Evolutionary conservation across 1,140 invertebrate species (phyloP).

Genomic region (Chelonus insularis): DNA sequence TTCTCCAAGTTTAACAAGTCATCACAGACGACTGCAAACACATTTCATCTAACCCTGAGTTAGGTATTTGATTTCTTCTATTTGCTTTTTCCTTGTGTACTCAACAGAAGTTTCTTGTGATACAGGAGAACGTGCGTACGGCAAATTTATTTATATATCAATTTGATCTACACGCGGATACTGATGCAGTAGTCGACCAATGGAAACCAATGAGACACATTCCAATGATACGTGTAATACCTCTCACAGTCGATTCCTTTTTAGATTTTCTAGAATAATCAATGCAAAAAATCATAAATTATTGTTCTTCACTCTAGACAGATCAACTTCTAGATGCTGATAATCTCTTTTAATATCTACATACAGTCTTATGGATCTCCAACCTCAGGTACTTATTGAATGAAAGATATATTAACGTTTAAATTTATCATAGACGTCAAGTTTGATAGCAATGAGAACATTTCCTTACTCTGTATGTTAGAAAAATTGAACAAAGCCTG

Average conservation of each 20-base stretch:
- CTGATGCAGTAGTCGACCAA: constrained; percentile 1
- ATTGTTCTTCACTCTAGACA: not conserved
- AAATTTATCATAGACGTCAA: no score
- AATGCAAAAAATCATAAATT: constrained; percentile 12
- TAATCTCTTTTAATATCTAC: no score
- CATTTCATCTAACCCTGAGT: constrained; percentile 18
- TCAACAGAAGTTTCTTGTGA: constrained; percentile 12
- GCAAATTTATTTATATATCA: constrained; percentile 22
- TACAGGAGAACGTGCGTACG: constrained; percentile 17
- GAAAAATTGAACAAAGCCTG: no score
- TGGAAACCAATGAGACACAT: constrained; percentile 19
- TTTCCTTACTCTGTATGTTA: no score
- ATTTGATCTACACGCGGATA: constrained; percentile 14
- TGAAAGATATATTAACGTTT: no score
- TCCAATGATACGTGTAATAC: constrained; percentile 21
- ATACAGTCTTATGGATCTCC: no score
- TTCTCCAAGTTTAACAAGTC: not conserved
- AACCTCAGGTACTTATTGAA: no score
- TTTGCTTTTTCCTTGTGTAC: not conserved
- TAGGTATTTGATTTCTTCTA: constrained; percentile 12
- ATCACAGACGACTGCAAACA: constrained; percentile 14
- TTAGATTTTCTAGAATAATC: constrained; percentile 28
- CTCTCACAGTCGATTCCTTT: constrained; percentile 32
- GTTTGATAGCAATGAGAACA: no score
- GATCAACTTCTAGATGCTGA: not conserved